Percentiles rank a stretch among this genome's conserved stretches.
phyloP scores from a whole-genome alignment of 92 coral and sea anemone species.

The Montipora capitata region DNA sequence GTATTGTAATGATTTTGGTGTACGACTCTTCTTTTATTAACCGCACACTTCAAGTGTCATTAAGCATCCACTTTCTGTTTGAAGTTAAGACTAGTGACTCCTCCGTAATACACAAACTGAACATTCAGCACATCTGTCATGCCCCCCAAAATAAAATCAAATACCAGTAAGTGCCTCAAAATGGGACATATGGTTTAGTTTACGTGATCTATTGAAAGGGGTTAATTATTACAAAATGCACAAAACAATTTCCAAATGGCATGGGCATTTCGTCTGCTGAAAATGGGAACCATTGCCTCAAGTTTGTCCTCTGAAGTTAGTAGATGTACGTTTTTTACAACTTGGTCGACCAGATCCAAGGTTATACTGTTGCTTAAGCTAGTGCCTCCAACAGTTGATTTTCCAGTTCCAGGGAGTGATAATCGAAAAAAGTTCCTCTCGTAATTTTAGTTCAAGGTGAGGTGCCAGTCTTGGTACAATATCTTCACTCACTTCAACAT shows the following conservation, averaged over 20 bases:
- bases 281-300: conserved; percentile 7
- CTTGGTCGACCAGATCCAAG: conserved; percentile 48
- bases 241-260: background rate
- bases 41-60: conserved; percentile 5
- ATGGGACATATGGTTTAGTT: background rate
- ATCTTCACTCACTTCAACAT: background rate
- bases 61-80: conserved; percentile 2
- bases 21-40: background rate
- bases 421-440: conserved; percentile 45
- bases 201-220: background rate
- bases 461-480: conserved; percentile 2
- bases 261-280: background rate
- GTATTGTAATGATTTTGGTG: no score
- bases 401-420: conserved; percentile 44
- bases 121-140: background rate
- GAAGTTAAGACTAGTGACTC: background rate
- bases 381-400: conserved; percentile 64
- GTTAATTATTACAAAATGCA: background rate
- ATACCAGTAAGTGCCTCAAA: conserved; percentile 5
- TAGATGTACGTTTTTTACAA: conserved; percentile 7
- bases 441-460: conserved; percentile 11
- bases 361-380: conserved; percentile 50
- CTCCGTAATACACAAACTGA: no score
- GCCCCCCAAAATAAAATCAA: background rate
- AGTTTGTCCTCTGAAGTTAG: conserved; percentile 10